Evolutionary conservation across 92 coral and sea anemone genomes (phyloP).

Genomic region (Montipora capitata): DNA sequence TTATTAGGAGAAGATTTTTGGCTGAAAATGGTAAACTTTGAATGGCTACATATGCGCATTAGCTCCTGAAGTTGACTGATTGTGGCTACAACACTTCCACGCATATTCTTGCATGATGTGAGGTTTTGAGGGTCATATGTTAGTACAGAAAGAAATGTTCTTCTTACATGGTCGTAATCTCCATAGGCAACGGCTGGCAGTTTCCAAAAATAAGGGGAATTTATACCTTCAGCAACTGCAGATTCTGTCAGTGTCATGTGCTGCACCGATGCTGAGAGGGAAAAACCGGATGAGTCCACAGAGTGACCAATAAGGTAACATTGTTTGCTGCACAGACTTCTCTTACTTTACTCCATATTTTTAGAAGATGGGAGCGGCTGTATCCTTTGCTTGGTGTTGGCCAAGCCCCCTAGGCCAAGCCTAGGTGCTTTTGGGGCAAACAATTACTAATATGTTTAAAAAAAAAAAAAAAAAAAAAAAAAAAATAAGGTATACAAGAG

Average conservation of each 20-base stretch:
- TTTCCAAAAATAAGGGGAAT: not conserved
- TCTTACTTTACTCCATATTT: conserved; percentile 35
- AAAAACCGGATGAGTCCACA: conserved; percentile 55
- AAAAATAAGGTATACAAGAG: conserved; percentile 24
- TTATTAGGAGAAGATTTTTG: not conserved
- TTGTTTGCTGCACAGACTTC: conserved; percentile 30
- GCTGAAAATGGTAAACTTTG: conserved; percentile 40
- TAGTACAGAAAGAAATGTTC: not conserved
- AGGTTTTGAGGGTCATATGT: conserved; percentile 1
- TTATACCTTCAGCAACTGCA: conserved; percentile 40
- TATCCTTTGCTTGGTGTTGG: conserved; percentile 48
- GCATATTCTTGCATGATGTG: not conserved
- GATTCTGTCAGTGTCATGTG: conserved; percentile 53
- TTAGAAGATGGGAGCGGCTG: conserved; percentile 23
- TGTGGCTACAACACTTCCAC: conserved; percentile 21
- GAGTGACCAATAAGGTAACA: conserved; percentile 50
- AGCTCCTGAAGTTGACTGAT: conserved; percentile 39
- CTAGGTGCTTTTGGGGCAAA: too few species aligned
- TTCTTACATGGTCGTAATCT: not conserved
- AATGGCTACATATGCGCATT: conserved; percentile 6
- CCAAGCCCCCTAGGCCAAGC: too few species aligned
- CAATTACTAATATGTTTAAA: too few species aligned
- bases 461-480: too few species aligned
- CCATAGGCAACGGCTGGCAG: not conserved
- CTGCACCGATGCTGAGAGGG: conserved; percentile 46